These are phyloP conservation scores for Pseudomyrmex cubaensis DNA, from an alignment of 1,140 invertebrate genomes.

Conservation along the genomic window DNA sequence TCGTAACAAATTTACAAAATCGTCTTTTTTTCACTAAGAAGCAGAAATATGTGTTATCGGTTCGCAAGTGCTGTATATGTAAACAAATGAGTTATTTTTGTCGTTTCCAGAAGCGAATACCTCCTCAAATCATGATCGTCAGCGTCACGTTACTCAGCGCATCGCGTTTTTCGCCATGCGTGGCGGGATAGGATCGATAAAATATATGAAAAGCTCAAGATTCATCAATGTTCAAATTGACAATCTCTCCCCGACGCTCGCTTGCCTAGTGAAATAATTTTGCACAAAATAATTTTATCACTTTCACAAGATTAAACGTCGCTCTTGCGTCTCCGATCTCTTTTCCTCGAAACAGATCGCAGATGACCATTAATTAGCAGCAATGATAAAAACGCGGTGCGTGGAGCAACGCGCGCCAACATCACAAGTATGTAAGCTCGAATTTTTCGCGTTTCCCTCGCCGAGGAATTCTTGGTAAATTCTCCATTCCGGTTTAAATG, in stretches of 20 bases:
- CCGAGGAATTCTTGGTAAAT: not conserved
- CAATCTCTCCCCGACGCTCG: not conserved
- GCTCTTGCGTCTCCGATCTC: not conserved
- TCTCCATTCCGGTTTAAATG: not conserved
- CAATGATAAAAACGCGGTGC: not conserved
- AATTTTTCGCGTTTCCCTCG: not conserved
- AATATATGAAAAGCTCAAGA: not conserved
- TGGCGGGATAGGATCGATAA: conserved; percentile 3
- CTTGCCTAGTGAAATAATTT: not conserved
- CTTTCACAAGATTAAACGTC: not conserved
- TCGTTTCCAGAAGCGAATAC: no score
- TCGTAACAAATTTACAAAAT: no score
- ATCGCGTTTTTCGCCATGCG: not conserved
- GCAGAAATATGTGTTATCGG: no score
- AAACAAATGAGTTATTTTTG: no score
- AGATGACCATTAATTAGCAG: not conserved
- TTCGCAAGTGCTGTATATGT: no score
- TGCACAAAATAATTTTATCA: not conserved
- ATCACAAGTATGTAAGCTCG: conserved; percentile 23
- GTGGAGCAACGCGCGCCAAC: conserved; percentile 25
- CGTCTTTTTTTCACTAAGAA: no score
- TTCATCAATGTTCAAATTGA: not conserved
- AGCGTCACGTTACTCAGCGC: conserved; percentile 27
- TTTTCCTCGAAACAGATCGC: not conserved
- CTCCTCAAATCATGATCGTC: not conserved